Evolutionary conservation across 2,113 vertebrate species (phyloP).

Genomic region (crab-eating macaque (Macaca fascicularis)): T2T-MFA8v1.1 NC_088376.1:200632501-200633000

Average conservation of each 20-base stretch:
- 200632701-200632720: neutral
- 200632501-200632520: neutral
- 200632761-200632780: neutral
- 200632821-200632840: neutral
- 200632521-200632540: neutral
- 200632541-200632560: neutral
- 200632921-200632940: neutral
- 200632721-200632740: neutral
- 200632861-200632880: neutral
- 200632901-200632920: neutral
- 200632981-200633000: neutral
- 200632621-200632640: neutral
- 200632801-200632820: neutral
- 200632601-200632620: neutral
- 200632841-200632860: neutral
- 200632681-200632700: neutral
- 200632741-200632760: neutral
- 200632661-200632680: slow-evolving; percentile 16
- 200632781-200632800: neutral
- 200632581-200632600: neutral
- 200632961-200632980: neutral
- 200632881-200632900: neutral
- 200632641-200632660: neutral
- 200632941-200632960: neutral
- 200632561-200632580: neutral